A percentile compares a stretch with the other conserved stretches of the same genome.
Evolutionary conservation across 2,797 vertebrate genomes (phyloP).

Genomic region (Phoxinus dragarum): DNA sequence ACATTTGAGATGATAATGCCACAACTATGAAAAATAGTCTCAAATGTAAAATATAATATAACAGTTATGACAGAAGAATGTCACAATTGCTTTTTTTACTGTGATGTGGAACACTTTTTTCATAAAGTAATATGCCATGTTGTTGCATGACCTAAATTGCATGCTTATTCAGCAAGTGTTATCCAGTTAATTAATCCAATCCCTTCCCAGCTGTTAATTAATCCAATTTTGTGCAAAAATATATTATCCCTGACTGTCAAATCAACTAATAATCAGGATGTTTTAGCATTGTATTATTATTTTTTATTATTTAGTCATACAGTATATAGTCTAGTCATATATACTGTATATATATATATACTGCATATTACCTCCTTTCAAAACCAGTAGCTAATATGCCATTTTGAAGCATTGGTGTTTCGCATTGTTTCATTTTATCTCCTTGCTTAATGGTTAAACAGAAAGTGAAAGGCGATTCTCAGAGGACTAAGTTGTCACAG

Average conservation of each 20-base stretch:
- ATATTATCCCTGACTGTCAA: background rate
- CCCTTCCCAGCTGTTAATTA: background rate
- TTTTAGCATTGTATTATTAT: background rate
- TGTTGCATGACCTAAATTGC: background rate
- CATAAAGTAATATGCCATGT: background rate
- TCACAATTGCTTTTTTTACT: background rate
- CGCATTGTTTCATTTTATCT: slow-evolving; percentile 9
- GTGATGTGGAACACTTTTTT: background rate
- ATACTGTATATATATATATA: background rate
- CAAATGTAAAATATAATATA: background rate
- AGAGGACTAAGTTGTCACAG: slow-evolving; percentile 21
- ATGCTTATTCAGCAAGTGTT: background rate
- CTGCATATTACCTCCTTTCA: background rate
- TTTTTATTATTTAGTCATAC: background rate
- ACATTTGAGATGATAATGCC: background rate
- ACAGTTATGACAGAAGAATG: background rate
- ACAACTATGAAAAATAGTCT: background rate
- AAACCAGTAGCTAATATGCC: slow-evolving; percentile 8
- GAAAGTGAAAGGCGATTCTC: slow-evolving; percentile 8
- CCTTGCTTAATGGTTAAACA: slow-evolving; percentile 25
- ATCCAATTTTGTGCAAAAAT: background rate
- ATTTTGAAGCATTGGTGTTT: background rate
- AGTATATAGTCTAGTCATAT: background rate
- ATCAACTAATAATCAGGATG: background rate
- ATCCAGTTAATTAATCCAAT: background rate